phyloP scores from a whole-genome alignment of 2,797 vertebrate species.

The Crenichthys baileyi region DNA sequence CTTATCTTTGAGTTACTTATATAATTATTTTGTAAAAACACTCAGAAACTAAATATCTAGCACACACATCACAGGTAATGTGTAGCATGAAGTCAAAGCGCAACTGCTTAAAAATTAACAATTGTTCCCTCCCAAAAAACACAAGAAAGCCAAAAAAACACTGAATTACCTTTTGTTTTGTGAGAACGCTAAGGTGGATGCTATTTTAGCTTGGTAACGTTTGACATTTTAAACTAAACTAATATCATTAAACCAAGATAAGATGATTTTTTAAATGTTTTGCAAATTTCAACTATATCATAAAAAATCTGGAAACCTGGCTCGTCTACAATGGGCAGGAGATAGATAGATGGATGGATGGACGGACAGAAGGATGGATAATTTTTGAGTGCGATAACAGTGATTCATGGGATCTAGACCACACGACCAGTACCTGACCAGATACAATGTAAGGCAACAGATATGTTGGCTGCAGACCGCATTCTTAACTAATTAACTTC shows the following conservation, averaged over 20 bases:
- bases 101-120: background rate
- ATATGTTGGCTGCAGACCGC: too few species aligned
- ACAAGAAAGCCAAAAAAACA: background rate
- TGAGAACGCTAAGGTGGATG: background rate
- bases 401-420: too few species aligned
- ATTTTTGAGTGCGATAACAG: too few species aligned
- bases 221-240: background rate
- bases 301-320: background rate
- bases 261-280: background rate
- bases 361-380: too few species aligned
- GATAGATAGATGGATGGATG: too few species aligned
- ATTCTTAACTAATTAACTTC: background rate
- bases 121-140: background rate
- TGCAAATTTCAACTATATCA: background rate
- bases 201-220: background rate
- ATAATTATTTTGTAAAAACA: background rate
- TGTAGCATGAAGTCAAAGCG: background rate
- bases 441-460: too few species aligned
- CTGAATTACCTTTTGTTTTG: background rate
- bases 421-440: too few species aligned
- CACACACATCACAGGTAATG: background rate
- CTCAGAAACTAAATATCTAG: background rate
- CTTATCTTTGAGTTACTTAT: background rate
- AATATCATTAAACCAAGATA: background rate
- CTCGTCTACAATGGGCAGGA: too few species aligned